Percentiles rank a stretch among this genome's conserved stretches.
Evolutionary conservation across 2,113 vertebrate genomes (phyloP).

Genomic region (Oostethus manadensis): DNA sequence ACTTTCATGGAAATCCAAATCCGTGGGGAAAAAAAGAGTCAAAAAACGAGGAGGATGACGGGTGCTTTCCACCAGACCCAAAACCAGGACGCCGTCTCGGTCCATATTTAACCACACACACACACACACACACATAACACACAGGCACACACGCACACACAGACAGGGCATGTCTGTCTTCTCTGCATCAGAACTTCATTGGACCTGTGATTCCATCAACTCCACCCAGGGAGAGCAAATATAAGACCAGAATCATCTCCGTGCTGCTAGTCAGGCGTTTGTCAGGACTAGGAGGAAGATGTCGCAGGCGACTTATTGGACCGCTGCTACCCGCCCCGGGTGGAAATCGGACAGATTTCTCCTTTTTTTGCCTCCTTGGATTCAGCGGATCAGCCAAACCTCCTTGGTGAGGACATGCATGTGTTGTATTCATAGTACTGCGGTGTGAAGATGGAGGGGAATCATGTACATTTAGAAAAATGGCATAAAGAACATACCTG

Average conservation of each 20-base stretch:
- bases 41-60: neutral
- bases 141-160: neutral
- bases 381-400: neutral
- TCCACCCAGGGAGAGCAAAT: constrained; percentile 62
- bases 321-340: neutral
- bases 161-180: constrained; percentile 7
- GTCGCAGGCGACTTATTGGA: constrained; percentile 16
- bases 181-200: constrained; percentile 47
- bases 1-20: neutral
- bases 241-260: constrained; percentile 31
- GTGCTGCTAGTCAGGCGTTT: constrained; percentile 7
- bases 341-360: constrained; percentile 17
- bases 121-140: constrained; percentile 11
- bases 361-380: constrained; percentile 3
- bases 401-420: constrained; percentile 2
- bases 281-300: constrained; percentile 27
- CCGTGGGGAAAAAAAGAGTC: neutral
- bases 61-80: neutral
- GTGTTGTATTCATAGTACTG: too few relatives aligned
- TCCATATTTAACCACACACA: constrained; percentile 34
- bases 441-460: too few relatives aligned
- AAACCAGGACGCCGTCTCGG: constrained; percentile 1
- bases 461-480: too few relatives aligned
- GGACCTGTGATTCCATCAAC: constrained; percentile 56
- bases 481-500: too few relatives aligned